phyloP scores from a whole-genome alignment of 2,113 vertebrate species.

The Limnothrissa miodon region DNA sequence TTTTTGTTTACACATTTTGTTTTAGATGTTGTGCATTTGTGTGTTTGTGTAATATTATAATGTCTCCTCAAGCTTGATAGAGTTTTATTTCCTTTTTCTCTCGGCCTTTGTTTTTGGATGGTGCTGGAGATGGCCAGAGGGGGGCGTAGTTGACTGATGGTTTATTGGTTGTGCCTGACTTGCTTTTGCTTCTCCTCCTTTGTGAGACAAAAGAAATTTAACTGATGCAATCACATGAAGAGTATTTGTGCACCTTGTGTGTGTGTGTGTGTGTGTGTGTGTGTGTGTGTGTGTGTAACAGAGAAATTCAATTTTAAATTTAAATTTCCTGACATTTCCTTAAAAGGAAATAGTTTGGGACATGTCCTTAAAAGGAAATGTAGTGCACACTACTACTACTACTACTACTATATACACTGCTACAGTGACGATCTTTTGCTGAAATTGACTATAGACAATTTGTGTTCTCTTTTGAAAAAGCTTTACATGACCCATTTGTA shows the following conservation, averaged over 20 bases:
- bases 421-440: background rate
- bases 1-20: background rate
- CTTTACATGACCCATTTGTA: background rate
- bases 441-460: background rate
- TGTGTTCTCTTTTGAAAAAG: background rate
- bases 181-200: background rate
- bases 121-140: background rate
- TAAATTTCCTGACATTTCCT: no score
- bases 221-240: background rate
- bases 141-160: no score
- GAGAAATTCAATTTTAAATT: no score
- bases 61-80: background rate
- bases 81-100: background rate
- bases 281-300: no score
- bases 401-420: background rate
- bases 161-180: no score
- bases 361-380: background rate
- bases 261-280: no score
- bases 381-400: background rate
- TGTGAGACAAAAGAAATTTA: background rate
- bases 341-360: no score
- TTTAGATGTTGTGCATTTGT: background rate
- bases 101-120: background rate
- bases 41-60: background rate
- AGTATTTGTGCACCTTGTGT: background rate